Base-by-base conservation (phyloP, 1,140 invertebrate genomes). In the Zaprionus africanus region DNA sequence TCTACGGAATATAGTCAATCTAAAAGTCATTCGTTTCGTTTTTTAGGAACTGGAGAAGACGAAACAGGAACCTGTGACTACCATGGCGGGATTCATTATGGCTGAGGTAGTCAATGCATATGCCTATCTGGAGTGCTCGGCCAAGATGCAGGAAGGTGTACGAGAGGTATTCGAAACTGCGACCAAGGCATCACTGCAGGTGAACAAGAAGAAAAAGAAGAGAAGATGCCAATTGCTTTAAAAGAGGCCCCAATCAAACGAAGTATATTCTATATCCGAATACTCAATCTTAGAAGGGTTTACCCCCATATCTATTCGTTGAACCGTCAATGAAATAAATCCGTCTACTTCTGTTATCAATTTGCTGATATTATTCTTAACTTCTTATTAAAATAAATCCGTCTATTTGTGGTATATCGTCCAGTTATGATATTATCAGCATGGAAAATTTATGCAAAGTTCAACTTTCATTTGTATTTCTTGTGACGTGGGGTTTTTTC, bases 101-200 rank as follows among this genome's bases (percentile, higher is more conserved):
- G 98, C 98, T 19, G 98, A 99, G 92, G 99, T 99, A 94, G 99
- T 99, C 70, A 99, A 98, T 93, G 99, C 99, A 61, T 99, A 98
- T 93, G 98, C 98, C 51, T 99, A 99, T 94, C 95, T 99, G 65
- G 99, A 99, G 94, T 99, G 99, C 94, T 99, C 98, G 24, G 98
- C 99, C 83, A 99, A 99, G 94, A 99, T 98, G 93, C 99, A 99
- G 95, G 99, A 99, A 92, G 99, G 99, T 86, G 98, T 99, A 38
- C 95, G 98, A 85, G 98, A 99, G 94, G 98, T 99, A 31, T 99
- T 99, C 94, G 99, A 99, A 95, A 99, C 98, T 74, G 99, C 99
- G 75, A 99, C 99, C 57, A 95, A 98, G 91, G 99, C 99, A 92
- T 98, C 99, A 82, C 94, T 99, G 92, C 98, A 99, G 95, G 97